phyloP scores from a whole-genome alignment of 2,888 invertebrate genomes.

The Meloe dianella region DNA sequence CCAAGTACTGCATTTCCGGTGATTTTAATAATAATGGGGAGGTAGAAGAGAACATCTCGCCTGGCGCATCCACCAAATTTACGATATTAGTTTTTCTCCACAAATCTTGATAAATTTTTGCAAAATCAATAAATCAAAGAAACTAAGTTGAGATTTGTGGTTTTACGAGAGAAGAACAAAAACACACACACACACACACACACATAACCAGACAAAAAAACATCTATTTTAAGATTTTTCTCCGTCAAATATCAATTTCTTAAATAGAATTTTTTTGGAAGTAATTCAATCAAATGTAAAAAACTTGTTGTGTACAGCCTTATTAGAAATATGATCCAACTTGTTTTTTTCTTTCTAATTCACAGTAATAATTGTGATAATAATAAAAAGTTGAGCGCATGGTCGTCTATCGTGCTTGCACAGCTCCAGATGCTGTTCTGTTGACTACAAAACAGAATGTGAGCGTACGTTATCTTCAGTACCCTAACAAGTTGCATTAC shows the following conservation, averaged over 20 bases:
- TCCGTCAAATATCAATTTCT: not conserved
- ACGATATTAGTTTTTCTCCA: not conserved
- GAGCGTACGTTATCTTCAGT: slow-evolving; percentile 27
- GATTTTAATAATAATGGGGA: not conserved
- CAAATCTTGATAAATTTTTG: not conserved
- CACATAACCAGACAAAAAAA: too few relatives aligned
- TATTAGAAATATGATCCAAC: not conserved
- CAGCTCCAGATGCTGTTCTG: slow-evolving; percentile 15
- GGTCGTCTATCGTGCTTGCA: slow-evolving; percentile 16
- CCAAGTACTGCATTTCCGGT: too few relatives aligned
- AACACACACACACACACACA: too few relatives aligned
- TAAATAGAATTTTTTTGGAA: not conserved
- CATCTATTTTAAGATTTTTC: not conserved
- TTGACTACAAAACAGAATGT: slow-evolving; percentile 24
- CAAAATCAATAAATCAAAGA: not conserved
- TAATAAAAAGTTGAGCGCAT: slow-evolving; percentile 24
- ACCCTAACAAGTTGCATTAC: slow-evolving; percentile 14
- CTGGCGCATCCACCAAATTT: slow-evolving; percentile 6
- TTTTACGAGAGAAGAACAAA: not conserved
- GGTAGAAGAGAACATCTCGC: not conserved
- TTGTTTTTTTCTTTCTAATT: not conserved
- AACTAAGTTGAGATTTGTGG: not conserved
- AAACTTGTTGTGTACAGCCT: not conserved
- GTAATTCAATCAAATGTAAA: not conserved
- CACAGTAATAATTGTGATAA: not conserved